Evolutionary conservation across 2,113 vertebrate species (phyloP).

Genomic region (Opisthocomus hoazin): DNA sequence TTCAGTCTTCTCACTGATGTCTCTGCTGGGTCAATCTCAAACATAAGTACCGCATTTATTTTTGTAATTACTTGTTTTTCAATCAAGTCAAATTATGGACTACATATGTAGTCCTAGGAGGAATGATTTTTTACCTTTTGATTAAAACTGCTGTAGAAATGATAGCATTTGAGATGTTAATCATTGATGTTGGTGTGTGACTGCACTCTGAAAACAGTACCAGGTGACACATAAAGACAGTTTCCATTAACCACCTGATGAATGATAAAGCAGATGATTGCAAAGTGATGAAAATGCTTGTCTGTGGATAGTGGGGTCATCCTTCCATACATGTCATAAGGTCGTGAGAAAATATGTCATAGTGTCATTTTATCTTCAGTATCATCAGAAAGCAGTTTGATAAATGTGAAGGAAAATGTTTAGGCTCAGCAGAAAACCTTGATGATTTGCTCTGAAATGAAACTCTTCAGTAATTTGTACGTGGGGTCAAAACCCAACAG

Average conservation of each 20-base stretch:
- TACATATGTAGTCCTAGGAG: neutral
- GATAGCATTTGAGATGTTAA: neutral
- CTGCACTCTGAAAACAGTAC: neutral
- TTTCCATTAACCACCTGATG: constrained; percentile 2
- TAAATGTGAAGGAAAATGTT: neutral
- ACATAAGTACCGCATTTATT: constrained; percentile 1
- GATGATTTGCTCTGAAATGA: neutral
- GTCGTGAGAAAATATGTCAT: neutral
- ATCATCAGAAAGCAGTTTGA: neutral
- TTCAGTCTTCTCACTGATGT: neutral
- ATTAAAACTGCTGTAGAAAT: constrained; percentile 10
- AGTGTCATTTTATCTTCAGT: neutral
- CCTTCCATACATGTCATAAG: neutral
- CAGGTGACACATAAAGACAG: neutral
- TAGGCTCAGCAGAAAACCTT: neutral
- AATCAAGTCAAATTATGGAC: neutral
- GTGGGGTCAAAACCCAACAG: neutral
- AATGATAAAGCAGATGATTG: neutral
- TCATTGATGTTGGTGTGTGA: neutral
- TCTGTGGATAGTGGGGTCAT: neutral
- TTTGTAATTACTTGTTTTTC: neutral
- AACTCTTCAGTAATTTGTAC: neutral
- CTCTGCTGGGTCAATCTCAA: neutral
- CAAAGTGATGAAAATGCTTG: neutral
- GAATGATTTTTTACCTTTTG: constrained; percentile 10